Conservation (phyloP, 2,888 invertebrate genomes). For the Magallana nippona region DNA sequence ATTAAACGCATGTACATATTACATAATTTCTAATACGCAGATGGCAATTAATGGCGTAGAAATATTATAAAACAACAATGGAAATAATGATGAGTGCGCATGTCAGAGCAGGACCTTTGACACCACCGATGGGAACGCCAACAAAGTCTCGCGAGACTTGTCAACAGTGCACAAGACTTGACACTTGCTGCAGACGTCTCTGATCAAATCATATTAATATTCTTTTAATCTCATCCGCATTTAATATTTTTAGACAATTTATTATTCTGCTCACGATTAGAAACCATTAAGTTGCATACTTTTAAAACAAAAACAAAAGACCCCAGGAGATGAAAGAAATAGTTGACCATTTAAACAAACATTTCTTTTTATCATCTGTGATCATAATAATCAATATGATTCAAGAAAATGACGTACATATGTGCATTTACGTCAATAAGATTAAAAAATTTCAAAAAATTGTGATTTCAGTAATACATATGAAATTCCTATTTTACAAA, state of each 20-base stretch:
- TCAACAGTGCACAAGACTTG: neutral
- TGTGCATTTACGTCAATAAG: no score
- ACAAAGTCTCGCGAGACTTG: neutral
- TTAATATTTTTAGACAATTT: constrained; percentile 2
- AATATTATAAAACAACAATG: neutral
- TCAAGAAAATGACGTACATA: no score
- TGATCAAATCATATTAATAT: constrained; percentile 31
- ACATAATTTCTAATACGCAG: neutral
- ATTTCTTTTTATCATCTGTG: no score
- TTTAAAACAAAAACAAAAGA: neutral
- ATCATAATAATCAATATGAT: no score
- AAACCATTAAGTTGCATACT: neutral
- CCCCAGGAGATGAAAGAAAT: neutral
- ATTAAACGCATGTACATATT: no score
- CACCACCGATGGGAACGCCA: neutral
- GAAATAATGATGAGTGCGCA: neutral
- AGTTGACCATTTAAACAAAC: neutral
- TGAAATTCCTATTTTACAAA: no score
- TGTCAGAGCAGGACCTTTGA: constrained; percentile 22
- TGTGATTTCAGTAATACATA: no score
- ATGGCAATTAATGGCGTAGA: neutral
- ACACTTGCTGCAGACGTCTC: constrained; percentile 16
- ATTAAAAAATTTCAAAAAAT: no score
- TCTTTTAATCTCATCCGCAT: constrained; percentile 2
- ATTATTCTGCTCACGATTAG: constrained; percentile 8